Conservation (phyloP, 1,140 invertebrate genomes). For the Meloidogyne floridensis region DNA sequence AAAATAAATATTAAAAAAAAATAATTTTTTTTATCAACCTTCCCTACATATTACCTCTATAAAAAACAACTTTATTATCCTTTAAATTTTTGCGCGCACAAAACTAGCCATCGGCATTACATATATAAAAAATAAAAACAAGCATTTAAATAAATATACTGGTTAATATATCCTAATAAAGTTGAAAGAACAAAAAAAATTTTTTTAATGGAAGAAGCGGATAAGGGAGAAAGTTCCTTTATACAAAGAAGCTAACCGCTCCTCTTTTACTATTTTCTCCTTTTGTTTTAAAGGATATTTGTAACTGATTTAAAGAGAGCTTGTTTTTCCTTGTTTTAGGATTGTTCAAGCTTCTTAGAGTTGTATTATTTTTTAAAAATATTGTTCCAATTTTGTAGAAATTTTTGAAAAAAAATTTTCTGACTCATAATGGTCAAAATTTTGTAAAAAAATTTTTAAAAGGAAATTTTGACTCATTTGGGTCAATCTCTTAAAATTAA, state of each 20-base stretch:
- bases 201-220: neutral
- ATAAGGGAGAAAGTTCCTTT: neutral
- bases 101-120: neutral
- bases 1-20: neutral
- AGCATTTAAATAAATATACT: neutral
- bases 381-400: too few species aligned
- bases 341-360: too few species aligned
- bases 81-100: neutral
- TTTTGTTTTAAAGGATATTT: neutral
- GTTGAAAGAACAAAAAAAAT: neutral
- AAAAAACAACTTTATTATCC: neutral
- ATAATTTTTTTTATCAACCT: neutral
- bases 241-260: neutral
- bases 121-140: neutral
- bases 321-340: too few species aligned
- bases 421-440: too few species aligned
- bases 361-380: too few species aligned
- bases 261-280: neutral
- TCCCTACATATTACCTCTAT: neutral
- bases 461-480: neutral
- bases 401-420: too few species aligned
- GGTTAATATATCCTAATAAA: neutral
- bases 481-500: neutral
- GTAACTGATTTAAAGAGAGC: neutral
- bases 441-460: too few species aligned